Base-by-base conservation (phyloP, 2,888 invertebrate species). In the Shargacucullia verbasci region DNA sequence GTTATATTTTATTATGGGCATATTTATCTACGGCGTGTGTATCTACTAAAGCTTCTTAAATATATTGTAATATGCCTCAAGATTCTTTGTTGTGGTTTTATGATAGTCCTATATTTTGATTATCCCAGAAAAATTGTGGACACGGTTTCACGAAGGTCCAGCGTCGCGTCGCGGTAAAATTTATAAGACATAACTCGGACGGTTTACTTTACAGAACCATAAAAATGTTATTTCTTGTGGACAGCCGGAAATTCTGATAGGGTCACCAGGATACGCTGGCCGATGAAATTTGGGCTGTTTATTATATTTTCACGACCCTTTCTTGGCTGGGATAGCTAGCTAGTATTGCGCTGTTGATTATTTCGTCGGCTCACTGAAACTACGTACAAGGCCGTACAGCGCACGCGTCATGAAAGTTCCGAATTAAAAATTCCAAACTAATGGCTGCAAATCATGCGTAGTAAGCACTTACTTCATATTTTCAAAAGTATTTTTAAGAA, bases 201-300 rank as follows among this genome's bases (percentile, higher is more conserved):
- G 62, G 68, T 68, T 68, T 73, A 64, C 62, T 73, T 73, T 70
- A 73, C 68, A 63, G 64, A 70, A 64, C 47, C 70, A 64, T 73
- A 73, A 73, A 72, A 73, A 65, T 63, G 58, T 73, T 73, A 70
- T 68, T 62, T 58, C 63, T 67, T 39, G 55, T 64, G 73, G 73
- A 62, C 67, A 63, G 59, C 70, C 48, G 43, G 59, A 60, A 27
- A 61, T 69, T 70, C 53, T 68, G 57, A 47, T 45, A 73, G 66
- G 70, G 70, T 70, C 73, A 49, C 67, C 53, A 50, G 31, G 43
- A 55, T 38, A 44, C 27, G 40, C 33, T 41, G n/a, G 38, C 15
- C 15, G 10, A 27, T 45, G 37, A 49, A 52, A 55, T 20, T 20
- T 4, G 20, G 25, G 12, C 33, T 34, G 50, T 56, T 60, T 56